These are phyloP conservation scores for Cyclophora punctaria DNA, from an alignment of 2,888 invertebrate species.

Conservation along the genomic window DNA sequence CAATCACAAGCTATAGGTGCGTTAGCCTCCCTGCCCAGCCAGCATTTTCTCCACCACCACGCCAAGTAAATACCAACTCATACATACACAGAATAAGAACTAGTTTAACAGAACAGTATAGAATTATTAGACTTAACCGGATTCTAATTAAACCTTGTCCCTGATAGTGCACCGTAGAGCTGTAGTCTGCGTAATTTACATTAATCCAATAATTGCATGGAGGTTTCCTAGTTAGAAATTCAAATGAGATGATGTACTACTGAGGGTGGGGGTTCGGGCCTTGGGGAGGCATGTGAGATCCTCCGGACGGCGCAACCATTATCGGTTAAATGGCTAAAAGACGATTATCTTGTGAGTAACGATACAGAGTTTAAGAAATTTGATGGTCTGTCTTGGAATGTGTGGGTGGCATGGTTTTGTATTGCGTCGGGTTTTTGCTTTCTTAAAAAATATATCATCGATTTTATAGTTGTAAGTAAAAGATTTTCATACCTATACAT, in stretches of 20 bases:
- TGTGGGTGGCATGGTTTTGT: too few relatives aligned
- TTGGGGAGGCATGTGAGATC: constrained; percentile 48
- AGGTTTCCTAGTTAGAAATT: constrained; percentile 94
- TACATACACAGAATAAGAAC: constrained; percentile 32
- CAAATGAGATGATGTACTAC: constrained; percentile 89
- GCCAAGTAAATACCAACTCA: constrained; percentile 25
- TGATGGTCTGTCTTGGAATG: too few relatives aligned
- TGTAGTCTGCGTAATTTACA: constrained; percentile 91
- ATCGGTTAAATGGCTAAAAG: constrained; percentile 17
- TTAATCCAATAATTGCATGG: constrained; percentile 95
- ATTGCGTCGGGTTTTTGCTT: too few relatives aligned
- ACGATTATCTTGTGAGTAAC: too few relatives aligned
- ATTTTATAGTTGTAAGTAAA: too few relatives aligned
- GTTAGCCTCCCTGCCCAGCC: constrained; percentile 9
- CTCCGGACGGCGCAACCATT: constrained; percentile 37
- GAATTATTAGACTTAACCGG: constrained; percentile 70
- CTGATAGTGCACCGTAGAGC: constrained; percentile 73
- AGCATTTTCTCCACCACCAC: constrained; percentile 9
- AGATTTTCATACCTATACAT: too few relatives aligned
- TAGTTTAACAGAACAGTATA: constrained; percentile 42
- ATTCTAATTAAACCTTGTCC: constrained; percentile 73
- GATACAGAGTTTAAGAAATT: too few relatives aligned
- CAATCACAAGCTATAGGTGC: constrained; percentile 16
- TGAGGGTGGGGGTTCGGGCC: constrained; percentile 46
- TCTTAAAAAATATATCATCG: too few relatives aligned